A percentile compares a stretch with the other conserved stretches of the same genome.
Evolutionary conservation across 2,888 invertebrate species (phyloP).

Genomic region (Apamea anceps): DNA sequence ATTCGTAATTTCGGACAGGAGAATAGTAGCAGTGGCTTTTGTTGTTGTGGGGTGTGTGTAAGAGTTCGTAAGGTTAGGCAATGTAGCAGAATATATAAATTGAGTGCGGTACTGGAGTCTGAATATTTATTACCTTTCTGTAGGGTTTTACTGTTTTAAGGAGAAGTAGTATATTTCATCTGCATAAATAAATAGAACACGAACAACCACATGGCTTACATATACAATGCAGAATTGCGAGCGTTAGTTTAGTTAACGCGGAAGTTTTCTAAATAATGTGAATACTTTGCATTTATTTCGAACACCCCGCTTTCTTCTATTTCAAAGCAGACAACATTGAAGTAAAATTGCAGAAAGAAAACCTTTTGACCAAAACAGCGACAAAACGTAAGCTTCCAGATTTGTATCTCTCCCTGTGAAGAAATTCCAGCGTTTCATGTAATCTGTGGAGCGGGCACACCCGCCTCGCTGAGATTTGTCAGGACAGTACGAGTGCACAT

Average conservation of each 20-base stretch:
- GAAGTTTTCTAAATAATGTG: conserved; percentile 14
- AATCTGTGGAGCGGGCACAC: conserved; percentile 55
- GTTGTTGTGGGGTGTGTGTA: conserved; percentile 9
- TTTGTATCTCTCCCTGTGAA: conserved; percentile 43
- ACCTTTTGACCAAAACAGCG: neutral
- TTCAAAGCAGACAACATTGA: conserved; percentile 5
- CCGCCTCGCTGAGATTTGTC: conserved; percentile 70
- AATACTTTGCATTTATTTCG: conserved; percentile 27
- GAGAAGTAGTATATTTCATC: conserved; percentile 15
- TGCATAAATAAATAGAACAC: conserved; percentile 9
- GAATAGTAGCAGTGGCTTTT: conserved; percentile 33
- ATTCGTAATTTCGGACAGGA: conserved; percentile 51
- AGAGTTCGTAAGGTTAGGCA: conserved; percentile 13
- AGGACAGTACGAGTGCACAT: conserved; percentile 72
- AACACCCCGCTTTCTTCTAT: conserved; percentile 1
- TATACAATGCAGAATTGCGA: neutral
- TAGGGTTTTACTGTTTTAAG: conserved; percentile 3
- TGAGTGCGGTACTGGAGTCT: conserved; percentile 16
- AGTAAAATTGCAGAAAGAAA: conserved; percentile 32
- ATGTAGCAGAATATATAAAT: conserved; percentile 41
- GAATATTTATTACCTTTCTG: conserved; percentile 30
- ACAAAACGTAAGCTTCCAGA: conserved; percentile 31
- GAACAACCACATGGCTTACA: neutral
- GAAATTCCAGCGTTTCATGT: conserved; percentile 55
- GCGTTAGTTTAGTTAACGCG: too few species aligned